Evolutionary conservation across 2,888 invertebrate genomes (phyloP), one percentile per base, ranked within the genome.

Genomic region (Drosophila putrida): DNA sequence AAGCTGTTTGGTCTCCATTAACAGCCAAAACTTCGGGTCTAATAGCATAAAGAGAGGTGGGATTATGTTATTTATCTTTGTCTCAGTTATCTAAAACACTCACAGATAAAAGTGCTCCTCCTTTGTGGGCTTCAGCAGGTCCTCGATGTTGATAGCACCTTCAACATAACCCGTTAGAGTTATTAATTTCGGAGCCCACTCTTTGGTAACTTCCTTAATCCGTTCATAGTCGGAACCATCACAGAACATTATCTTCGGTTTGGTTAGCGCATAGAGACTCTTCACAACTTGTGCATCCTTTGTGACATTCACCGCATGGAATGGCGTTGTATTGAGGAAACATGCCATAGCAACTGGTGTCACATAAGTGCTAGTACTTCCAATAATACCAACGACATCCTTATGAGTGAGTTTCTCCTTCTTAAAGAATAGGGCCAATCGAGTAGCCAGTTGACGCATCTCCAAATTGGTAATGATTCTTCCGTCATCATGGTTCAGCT

Each of bases 181-280:
- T 4, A 86, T 4, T 8, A 86, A 50, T 39, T 75, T 71, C 2
- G 79, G 78, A 0, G 69, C 20, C 57, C 86, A 68, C 25, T 76
- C 79, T 6, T 78, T 57, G 9, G 84, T 54, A 27, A 77, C 49
- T 9, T 75, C 66, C 54, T 78, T 79, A 10, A 88, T 78, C 28
- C 71, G 67, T 28, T 74, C 71, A 39, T 82, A 86, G 53, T 70
- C 69, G 0, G 55, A 27, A 1, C 44, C 71, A 60, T 89, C 89
- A 47, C 90, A 90, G 44, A 90, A 89, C 55, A 90, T 76, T 31
- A 90, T 49, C 67, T 81, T 82, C 13, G 90, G 90, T 50, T 76
- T 81, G 6, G 87, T 84, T 6, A 70, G 46, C 2, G 13, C 31
- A 9, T 44, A 87, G 0, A 85, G 73, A 27, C 46, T 61, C 71